These are phyloP conservation scores for Gymnarchus niloticus DNA, from an alignment of 2,113 vertebrate genomes.

Conservation along the genomic window DNA sequence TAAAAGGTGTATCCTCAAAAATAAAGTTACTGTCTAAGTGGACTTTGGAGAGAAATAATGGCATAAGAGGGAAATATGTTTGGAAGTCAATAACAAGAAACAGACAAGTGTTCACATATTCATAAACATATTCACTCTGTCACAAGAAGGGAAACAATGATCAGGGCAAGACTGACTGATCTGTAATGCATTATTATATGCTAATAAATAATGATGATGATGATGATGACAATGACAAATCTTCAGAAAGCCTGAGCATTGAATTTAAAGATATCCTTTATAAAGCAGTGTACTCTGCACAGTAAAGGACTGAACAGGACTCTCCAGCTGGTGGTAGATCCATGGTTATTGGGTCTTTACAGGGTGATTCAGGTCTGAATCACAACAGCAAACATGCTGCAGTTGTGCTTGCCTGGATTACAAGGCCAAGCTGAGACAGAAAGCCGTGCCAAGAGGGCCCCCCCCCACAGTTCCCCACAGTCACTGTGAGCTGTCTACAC, in stretches of 20 bases:
- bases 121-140: not conserved
- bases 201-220: not conserved
- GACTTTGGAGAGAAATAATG: not conserved
- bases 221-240: not conserved
- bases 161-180: not conserved
- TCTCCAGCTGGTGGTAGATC: no score
- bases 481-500: constrained; percentile 20
- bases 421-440: not conserved
- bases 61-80: not conserved
- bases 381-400: constrained; percentile 25
- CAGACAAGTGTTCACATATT: not conserved
- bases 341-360: not conserved
- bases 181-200: not conserved
- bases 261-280: not conserved
- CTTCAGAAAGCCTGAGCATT: not conserved
- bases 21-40: not conserved
- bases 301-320: not conserved
- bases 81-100: not conserved
- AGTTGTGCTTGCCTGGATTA: constrained; percentile 17
- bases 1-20: no score
- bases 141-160: not conserved
- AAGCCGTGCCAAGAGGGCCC: not conserved
- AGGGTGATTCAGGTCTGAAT: not conserved
- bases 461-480: not conserved
- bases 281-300: not conserved